phyloP scores from a whole-genome alignment of 2,888 invertebrate genomes.

The Malacosoma neustria region DNA sequence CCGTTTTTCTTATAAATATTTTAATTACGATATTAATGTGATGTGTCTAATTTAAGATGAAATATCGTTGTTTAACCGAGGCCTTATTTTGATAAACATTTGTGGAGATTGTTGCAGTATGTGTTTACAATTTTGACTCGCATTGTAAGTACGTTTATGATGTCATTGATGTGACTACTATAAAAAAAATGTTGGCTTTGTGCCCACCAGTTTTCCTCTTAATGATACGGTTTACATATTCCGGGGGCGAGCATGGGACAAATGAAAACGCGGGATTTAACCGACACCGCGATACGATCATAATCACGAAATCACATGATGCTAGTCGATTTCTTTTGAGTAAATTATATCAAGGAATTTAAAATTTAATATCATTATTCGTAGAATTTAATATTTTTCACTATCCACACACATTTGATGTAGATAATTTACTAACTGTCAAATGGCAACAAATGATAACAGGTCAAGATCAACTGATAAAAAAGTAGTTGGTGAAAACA shows the following conservation, averaged over 20 bases:
- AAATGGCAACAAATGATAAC: too few relatives aligned
- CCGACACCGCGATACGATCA: too few relatives aligned
- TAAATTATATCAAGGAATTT: too few relatives aligned
- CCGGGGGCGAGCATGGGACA: neutral
- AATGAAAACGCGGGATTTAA: neutral
- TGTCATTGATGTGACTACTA: constrained; percentile 64
- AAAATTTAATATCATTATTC: too few relatives aligned
- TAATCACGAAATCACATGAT: too few relatives aligned
- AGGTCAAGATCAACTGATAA: too few relatives aligned
- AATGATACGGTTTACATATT: constrained; percentile 30
- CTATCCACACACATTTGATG: too few relatives aligned
- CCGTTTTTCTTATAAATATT: constrained; percentile 40
- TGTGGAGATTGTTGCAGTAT: constrained; percentile 46
- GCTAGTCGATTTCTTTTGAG: too few relatives aligned
- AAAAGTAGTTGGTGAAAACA: too few relatives aligned
- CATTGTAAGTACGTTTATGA: constrained; percentile 61
- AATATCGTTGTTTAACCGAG: constrained; percentile 18
- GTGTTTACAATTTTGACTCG: constrained; percentile 69
- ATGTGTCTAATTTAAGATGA: constrained; percentile 24
- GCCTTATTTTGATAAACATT: constrained; percentile 28
- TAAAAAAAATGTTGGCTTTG: constrained; percentile 70
- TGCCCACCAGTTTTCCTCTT: constrained; percentile 70
- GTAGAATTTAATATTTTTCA: too few relatives aligned
- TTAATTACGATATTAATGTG: constrained; percentile 29
- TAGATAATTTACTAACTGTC: too few relatives aligned